Conservation (phyloP, 2,113 vertebrate genomes). For the Daphoenositta chrysoptera region DNA sequence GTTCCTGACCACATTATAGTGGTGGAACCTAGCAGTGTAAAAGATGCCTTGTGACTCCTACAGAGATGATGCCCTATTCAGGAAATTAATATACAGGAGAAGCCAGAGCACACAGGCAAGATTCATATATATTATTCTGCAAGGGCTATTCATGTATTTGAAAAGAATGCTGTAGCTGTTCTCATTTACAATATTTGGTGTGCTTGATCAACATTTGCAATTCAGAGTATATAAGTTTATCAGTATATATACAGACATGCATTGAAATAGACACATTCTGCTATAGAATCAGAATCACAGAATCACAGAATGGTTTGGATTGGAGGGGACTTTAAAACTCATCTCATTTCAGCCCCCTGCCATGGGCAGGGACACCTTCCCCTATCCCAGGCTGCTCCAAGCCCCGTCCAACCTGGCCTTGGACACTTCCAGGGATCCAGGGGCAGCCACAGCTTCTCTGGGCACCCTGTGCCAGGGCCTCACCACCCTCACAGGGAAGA, state of each 20-base stretch:
- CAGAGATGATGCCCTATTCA: constrained; percentile 33
- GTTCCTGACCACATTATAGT: constrained; percentile 32
- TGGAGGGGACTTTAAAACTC: not conserved
- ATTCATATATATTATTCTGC: constrained; percentile 9
- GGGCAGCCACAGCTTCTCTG: not conserved
- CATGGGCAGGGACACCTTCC: not conserved
- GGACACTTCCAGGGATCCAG: not conserved
- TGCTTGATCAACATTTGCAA: not conserved
- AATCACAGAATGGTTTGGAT: not conserved
- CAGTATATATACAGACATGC: not conserved
- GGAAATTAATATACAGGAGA: constrained; percentile 43
- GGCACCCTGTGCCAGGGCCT: accelerated
- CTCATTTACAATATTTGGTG: not conserved
- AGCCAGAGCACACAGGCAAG: not conserved
- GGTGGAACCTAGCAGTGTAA: not conserved
- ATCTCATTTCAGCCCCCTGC: accelerated
- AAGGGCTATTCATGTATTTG: not conserved
- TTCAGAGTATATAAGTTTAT: not conserved
- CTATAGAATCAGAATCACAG: not conserved
- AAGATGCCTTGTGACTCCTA: constrained; percentile 46
- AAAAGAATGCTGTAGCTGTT: not conserved
- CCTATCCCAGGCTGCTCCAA: not conserved
- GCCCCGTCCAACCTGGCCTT: accelerated
- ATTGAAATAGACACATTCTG: not conserved
- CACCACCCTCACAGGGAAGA: not conserved